phyloP scores from a whole-genome alignment of 2,113 vertebrate species.

The Apistogramma diplotaenia region DNA sequence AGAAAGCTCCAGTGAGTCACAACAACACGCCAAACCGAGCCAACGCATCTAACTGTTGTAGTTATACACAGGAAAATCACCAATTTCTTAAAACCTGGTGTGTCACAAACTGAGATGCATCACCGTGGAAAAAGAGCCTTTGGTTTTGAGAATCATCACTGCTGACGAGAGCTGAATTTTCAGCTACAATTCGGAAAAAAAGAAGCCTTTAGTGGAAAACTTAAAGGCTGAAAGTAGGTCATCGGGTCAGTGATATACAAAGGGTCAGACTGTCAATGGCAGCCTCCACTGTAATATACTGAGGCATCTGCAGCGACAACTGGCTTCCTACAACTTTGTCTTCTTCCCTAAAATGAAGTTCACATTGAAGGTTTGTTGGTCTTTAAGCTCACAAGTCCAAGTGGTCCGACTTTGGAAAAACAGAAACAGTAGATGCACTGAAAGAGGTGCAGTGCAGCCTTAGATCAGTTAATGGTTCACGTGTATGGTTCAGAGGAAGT shows the following conservation, averaged over 20 bases:
- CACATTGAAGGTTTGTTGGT: not conserved
- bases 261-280: too few species aligned
- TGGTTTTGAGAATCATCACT: too few species aligned
- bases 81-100: not conserved
- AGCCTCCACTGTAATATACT: too few species aligned
- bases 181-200: too few species aligned
- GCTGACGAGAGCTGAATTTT: too few species aligned
- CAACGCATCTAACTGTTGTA: not conserved
- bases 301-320: too few species aligned
- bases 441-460: not conserved
- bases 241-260: too few species aligned
- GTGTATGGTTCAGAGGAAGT: not conserved
- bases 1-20: conserved; percentile 39
- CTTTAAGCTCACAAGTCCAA: not conserved
- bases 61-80: not conserved
- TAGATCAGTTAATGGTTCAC: not conserved
- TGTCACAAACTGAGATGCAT: not conserved
- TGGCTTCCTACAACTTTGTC: too few species aligned
- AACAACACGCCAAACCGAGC: conserved; percentile 8
- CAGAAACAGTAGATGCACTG: not conserved
- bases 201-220: too few species aligned
- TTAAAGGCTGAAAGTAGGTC: too few species aligned
- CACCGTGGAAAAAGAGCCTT: not conserved
- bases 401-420: not conserved
- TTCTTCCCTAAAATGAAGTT: too few species aligned